phyloP scores from a whole-genome alignment of 2,888 invertebrate species.

The Agrochola lychnidis region DNA sequence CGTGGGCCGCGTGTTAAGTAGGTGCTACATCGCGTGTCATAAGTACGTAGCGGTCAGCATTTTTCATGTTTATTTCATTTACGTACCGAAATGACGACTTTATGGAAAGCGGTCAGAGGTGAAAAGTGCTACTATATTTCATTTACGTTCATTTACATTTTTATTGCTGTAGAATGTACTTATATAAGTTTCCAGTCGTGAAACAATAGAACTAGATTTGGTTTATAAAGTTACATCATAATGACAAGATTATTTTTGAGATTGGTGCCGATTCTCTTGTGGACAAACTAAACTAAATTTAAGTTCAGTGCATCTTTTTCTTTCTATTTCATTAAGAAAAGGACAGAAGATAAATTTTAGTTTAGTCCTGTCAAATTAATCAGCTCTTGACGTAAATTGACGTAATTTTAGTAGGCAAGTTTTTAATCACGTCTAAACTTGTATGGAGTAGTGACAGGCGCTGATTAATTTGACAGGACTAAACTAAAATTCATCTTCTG shows the following conservation, averaged over 20 bases:
- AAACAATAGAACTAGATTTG: background rate
- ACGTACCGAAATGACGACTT: conserved; percentile 42
- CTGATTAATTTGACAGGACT: too few species aligned
- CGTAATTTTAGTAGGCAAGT: too few species aligned
- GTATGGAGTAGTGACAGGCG: too few species aligned
- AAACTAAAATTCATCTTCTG: too few species aligned
- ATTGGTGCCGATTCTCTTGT: too few species aligned
- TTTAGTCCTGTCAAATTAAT: too few species aligned
- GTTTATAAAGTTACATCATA: background rate
- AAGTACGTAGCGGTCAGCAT: conserved; percentile 41
- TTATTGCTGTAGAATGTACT: conserved; percentile 11
- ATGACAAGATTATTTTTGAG: background rate
- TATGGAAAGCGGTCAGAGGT: conserved; percentile 27
- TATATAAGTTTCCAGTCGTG: background rate
- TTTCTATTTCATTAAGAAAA: too few species aligned
- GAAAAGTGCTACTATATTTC: conserved; percentile 23
- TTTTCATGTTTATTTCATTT: conserved; percentile 58
- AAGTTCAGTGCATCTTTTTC: too few species aligned
- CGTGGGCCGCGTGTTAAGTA: conserved; percentile 34
- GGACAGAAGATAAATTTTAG: too few species aligned
- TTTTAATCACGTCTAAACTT: too few species aligned
- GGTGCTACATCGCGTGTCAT: conserved; percentile 59
- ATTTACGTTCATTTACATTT: conserved; percentile 44
- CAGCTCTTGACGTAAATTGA: too few species aligned
- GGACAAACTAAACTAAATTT: too few species aligned